Percentiles rank a stretch among this genome's conserved stretches.
Evolutionary conservation across 1,140 invertebrate genomes (phyloP).

Genomic region (Cataglyphis hispanica): DNA sequence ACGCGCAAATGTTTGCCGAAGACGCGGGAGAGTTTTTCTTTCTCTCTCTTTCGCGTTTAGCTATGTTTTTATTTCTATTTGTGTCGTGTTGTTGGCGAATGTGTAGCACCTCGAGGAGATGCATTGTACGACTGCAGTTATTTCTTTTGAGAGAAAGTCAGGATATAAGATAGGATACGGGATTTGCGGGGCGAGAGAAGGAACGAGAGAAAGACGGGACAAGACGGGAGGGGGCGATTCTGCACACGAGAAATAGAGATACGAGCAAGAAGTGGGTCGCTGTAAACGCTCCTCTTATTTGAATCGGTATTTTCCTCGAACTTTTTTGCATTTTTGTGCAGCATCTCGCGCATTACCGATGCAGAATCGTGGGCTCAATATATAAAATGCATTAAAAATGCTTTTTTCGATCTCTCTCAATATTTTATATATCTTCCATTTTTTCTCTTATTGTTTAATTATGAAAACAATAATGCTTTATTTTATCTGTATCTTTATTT

Average conservation of each 20-base stretch:
- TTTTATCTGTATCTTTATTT: no score
- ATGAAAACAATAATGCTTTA: background rate
- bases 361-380: constrained; percentile 3
- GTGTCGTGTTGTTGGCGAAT: constrained; percentile 70
- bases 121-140: constrained; percentile 66
- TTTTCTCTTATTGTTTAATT: background rate
- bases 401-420: background rate
- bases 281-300: constrained; percentile 56
- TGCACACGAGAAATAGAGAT: constrained; percentile 53
- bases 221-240: background rate
- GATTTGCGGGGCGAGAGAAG: constrained; percentile 34
- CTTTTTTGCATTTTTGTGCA: constrained; percentile 44
- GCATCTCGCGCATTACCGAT: constrained; percentile 20
- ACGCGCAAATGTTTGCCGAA: constrained; percentile 52
- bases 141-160: constrained; percentile 56
- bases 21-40: background rate
- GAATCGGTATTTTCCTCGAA: constrained; percentile 50
- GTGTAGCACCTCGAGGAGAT: constrained; percentile 67
- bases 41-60: constrained; percentile 53
- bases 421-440: background rate
- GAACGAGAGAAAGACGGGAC: background rate
- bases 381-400: background rate
- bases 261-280: constrained; percentile 52
- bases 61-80: constrained; percentile 70
- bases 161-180: constrained; percentile 56